Evolutionary conservation across 2,888 invertebrate species (phyloP).

Genomic region (Aleiodes leptofemur): DNA sequence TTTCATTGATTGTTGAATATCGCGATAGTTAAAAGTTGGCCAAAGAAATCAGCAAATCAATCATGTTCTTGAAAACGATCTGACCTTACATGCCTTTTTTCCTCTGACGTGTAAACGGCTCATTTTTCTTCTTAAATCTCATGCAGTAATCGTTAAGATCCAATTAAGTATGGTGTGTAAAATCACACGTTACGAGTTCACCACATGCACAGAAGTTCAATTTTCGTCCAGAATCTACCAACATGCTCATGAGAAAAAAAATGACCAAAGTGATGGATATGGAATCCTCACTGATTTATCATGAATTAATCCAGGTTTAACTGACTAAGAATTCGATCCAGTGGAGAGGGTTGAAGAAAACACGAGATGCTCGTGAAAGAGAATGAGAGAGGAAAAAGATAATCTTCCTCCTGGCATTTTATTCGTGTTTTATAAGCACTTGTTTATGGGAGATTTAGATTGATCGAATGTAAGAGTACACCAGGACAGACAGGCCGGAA

Average conservation of each 20-base stretch:
- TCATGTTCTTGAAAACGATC: no score
- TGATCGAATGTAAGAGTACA: slow-evolving; percentile 39
- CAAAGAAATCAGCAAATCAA: no score
- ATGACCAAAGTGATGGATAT: not conserved
- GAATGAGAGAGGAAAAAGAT: no score
- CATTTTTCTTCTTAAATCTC: not conserved
- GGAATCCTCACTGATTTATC: not conserved
- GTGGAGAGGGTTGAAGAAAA: no score
- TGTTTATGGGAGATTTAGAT: slow-evolving; percentile 27
- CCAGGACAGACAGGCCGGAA: slow-evolving; percentile 37
- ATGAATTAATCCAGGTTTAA: slow-evolving; percentile 18
- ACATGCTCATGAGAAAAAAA: not conserved
- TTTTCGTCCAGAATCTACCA: not conserved
- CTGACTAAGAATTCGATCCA: not conserved
- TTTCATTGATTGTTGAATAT: no score
- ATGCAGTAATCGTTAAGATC: slow-evolving; percentile 46
- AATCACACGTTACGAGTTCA: slow-evolving; percentile 13
- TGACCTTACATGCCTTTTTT: slow-evolving; percentile 14
- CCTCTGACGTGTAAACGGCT: slow-evolving; percentile 12
- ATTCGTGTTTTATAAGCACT: slow-evolving; percentile 17
- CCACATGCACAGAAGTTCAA: not conserved
- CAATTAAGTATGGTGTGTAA: slow-evolving; percentile 41
- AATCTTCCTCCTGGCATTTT: slow-evolving; percentile 22
- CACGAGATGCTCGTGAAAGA: no score
- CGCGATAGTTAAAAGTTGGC: no score